These are phyloP conservation scores for Oncorhynchus tshawytscha DNA, from an alignment of 2,113 vertebrate species.

Conservation along the genomic window DNA sequence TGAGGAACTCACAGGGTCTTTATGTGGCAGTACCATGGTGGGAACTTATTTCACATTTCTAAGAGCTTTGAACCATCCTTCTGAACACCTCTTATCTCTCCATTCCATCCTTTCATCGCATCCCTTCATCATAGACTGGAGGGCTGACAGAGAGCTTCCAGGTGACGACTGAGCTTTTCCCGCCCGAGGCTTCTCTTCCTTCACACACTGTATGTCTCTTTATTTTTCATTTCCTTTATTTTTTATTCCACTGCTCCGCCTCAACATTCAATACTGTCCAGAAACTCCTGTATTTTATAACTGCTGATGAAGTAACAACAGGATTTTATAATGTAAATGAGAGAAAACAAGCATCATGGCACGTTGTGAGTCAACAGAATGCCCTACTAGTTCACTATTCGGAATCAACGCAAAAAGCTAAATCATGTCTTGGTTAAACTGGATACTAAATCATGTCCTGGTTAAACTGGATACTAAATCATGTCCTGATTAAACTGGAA, in stretches of 20 bases:
- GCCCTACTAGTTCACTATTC: not conserved
- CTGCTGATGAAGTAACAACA: not conserved
- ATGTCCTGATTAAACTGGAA: no score
- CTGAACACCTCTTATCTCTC: constrained; percentile 37
- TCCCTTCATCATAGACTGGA: constrained; percentile 45
- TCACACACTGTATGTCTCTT: not conserved
- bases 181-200: constrained; percentile 1
- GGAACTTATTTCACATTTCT: constrained; percentile 49
- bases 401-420: not conserved
- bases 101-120: constrained; percentile 53
- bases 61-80: constrained; percentile 38
- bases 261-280: not conserved
- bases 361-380: not conserved
- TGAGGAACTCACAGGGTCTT: no score
- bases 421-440: no score
- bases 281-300: not conserved
- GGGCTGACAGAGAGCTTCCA: constrained; percentile 57
- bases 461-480: no score
- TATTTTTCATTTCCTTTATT: not conserved
- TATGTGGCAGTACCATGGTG: constrained; percentile 45
- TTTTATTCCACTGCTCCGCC: not conserved
- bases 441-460: no score
- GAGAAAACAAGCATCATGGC: not conserved
- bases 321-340: not conserved
- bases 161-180: constrained; percentile 49